Evolutionary conservation across 2,113 vertebrate genomes (phyloP), one percentile per base, ranked within the genome.

Genomic region (Vireo altiloquus): DNA sequence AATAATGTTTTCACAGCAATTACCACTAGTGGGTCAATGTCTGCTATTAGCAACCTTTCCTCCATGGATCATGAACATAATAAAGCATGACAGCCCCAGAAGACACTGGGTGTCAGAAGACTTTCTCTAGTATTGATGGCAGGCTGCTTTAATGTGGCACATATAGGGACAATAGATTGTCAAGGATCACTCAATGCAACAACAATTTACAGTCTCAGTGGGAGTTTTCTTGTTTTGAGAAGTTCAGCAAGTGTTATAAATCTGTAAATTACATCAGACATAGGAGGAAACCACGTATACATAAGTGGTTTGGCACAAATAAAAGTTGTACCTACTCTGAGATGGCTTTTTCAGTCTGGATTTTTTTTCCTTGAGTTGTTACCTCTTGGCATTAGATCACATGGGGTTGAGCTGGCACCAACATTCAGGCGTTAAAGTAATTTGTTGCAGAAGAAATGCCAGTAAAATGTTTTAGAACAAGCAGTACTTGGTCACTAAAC

Each of bases 1-100:
- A 95, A 40, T 79, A 85, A 96, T 79, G 66, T 85, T 95, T 92
- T 63, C 70, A 35, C 63, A 92, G 91, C 89, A 89, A 85, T 95
- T 95, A 94, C 37, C 80, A 66, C 69, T 72, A 52, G 60, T 66
- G 91, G 83, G 93, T 90, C 94, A 96, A 89, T 72, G 89, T n/a
- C 77, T 91, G 93, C 89, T 69, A 21, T 76, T 91, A 89, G 78
- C 66, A 94, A 72, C 78, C 94, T 75, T 81, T 78, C 56, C 89
- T 95, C 82, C 89, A 84, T 31, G 94, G 91, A 85, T 85, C 61
- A 47, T 5, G 77, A 91, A 3, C 77, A 69, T 9, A 25, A 82
- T 47, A 76, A 92, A 87, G 65, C 64, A 6, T 9, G 44, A 49
- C 52, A 79, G 74, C 53, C 91, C 81, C 93, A 39, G 77, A 85